Evolutionary conservation across 2,888 invertebrate species (phyloP).

Genomic region (Phalera bucephala): DNA sequence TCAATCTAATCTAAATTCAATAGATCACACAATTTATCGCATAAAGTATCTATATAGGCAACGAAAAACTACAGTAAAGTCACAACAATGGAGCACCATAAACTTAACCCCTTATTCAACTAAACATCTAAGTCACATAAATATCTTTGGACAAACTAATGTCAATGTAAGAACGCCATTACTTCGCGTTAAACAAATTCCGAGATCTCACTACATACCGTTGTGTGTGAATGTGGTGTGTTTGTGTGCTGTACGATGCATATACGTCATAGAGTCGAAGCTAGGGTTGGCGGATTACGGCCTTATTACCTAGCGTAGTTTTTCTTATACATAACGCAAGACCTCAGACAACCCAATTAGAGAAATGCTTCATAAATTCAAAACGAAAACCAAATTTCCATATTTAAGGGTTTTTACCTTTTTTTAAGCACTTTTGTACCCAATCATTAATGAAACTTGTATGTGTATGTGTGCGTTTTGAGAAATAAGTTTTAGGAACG

Average conservation of each 20-base stretch:
- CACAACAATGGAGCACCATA: constrained; percentile 62
- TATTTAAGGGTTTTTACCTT: no score
- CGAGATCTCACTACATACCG: constrained; percentile 51
- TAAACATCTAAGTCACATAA: constrained; percentile 79
- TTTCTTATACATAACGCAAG: no score
- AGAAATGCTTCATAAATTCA: no score
- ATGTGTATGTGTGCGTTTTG: no score
- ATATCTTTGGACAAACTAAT: constrained; percentile 82
- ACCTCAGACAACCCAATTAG: no score
- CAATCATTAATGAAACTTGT: no score
- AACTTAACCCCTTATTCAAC: constrained; percentile 80
- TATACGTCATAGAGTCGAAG: constrained; percentile 39
- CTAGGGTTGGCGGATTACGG: constrained; percentile 27
- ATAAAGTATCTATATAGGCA: constrained; percentile 43
- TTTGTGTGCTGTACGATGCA: constrained; percentile 39
- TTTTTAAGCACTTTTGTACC: no score
- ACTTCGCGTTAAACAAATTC: constrained; percentile 77
- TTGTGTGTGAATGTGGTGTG: constrained; percentile 36
- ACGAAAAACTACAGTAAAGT: constrained; percentile 48
- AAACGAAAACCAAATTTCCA: no score
- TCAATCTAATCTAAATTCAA: constrained; percentile 36
- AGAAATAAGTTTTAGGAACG: no score
- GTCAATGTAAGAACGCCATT: constrained; percentile 82
- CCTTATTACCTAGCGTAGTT: not conserved
- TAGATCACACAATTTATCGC: constrained; percentile 48